Evolutionary conservation across 2,888 invertebrate genomes (phyloP).

Genomic region (Listrodromus nycthemerus): DNA sequence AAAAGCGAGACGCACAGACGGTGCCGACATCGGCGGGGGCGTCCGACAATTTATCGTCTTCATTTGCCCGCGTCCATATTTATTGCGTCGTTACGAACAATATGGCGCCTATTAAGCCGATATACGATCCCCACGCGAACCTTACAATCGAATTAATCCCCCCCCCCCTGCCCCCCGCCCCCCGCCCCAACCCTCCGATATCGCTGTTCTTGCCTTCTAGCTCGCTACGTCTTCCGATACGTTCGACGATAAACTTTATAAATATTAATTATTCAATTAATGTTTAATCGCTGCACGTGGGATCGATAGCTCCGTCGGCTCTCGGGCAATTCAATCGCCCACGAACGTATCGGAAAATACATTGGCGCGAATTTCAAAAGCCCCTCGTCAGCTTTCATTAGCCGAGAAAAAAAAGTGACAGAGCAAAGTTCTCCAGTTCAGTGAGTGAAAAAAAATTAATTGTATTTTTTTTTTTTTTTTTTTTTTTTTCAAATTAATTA

Average conservation of each 20-base stretch:
- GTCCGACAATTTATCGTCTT: constrained; percentile 83
- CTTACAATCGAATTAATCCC: constrained; percentile 77
- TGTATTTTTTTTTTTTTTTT: not conserved
- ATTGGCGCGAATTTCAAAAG: not conserved
- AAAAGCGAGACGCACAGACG: constrained; percentile 19
- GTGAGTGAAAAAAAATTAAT: not conserved
- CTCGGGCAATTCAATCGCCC: constrained; percentile 8
- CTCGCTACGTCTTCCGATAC: constrained; percentile 58
- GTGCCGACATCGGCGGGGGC: constrained; percentile 79
- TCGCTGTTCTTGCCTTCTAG: not conserved
- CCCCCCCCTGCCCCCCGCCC: constrained; percentile 21
- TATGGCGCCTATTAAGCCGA: constrained; percentile 82
- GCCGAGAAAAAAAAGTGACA: not conserved
- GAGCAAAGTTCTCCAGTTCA: not conserved
- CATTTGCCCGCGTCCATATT: constrained; percentile 82
- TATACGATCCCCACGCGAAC: constrained; percentile 75
- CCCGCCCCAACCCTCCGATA: not conserved
- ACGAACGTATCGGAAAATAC: not conserved
- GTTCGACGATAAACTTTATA: constrained; percentile 80
- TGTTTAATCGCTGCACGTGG: constrained; percentile 79
- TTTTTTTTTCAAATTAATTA: not conserved
- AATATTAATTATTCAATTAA: constrained; percentile 84
- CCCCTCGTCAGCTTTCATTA: not conserved
- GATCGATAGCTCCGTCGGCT: constrained; percentile 60
- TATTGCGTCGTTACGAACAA: constrained; percentile 83